Evolutionary conservation across 2,113 vertebrate species (phyloP), one percentile per base, ranked within the genome.

Genomic region (Cardinalis cardinalis): DNA sequence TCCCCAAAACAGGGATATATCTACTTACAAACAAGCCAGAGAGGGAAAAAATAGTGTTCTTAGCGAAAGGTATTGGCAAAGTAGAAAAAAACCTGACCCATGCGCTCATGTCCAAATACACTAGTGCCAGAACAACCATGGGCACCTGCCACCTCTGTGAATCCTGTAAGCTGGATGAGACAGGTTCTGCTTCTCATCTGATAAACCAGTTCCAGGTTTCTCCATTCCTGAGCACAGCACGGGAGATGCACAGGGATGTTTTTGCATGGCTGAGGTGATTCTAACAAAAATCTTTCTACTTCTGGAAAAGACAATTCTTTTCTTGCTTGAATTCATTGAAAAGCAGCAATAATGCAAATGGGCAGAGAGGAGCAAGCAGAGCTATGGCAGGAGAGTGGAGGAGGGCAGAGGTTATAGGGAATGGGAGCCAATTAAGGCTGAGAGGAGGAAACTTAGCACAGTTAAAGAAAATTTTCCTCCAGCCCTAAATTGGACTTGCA

Each of bases 71-170:
- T 32, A 19, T 18, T 25, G 14, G 26, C 43, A 87, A 84, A 38
- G 9, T 2, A 59, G 23, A 23, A 51, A 69, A 69, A 68, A 53
- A 4, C 3, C 23, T 18, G 36, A 34, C 3, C 21, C 25, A 4
- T 0, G 0, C 1, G 9, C 20, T 34, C 23, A 7, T 1, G 7
- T 34, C 32, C 44, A 18, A 29, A 51, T n/a, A 43, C 16, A 5
- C 0, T 0, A 21, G 28, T 20, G 36, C 53, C 44, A 12, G 55
- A 25, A 8, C 34, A 29, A 25, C 58, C 43, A 53, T 9, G 0
- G 1, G 20, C 32, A 7, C 53, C 64, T 77, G 38, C 36, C 26
- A 4, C 32, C 40, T 7, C 5, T 32, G 16, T 8, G 55, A 64
- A 6, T 38, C 40, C 5, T 6, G 1, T 2, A 13, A 34, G 5